These are phyloP conservation scores for Amphiduros pacificus DNA, from an alignment of 2,888 invertebrate genomes.

Conservation along the genomic window DNA sequence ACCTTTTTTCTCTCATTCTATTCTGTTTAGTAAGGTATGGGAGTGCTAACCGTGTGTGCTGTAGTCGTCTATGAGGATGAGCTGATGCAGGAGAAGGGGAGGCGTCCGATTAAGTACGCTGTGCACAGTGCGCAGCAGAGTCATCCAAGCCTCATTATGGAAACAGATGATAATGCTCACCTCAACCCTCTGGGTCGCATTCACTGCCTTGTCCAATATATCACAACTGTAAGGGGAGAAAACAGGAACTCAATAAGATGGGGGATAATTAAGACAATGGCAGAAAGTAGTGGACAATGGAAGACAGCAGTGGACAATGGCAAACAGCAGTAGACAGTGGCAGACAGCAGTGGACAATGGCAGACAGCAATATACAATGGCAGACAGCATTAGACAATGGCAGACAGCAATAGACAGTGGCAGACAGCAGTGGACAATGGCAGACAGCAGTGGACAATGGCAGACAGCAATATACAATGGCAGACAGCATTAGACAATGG, in stretches of 20 bases:
- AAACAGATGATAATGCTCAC: conserved; percentile 25
- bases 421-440: no score
- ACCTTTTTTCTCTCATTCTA: no score
- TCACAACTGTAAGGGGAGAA: no score
- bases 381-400: neutral
- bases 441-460: no score
- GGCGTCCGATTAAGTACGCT: conserved; percentile 16
- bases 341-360: neutral
- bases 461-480: no score
- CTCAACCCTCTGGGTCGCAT: no score
- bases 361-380: no score
- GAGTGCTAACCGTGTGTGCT: conserved; percentile 23
- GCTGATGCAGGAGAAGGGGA: conserved; percentile 13
- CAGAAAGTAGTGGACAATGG: neutral
- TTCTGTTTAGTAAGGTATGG: no score
- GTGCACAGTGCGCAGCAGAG: conserved; percentile 22
- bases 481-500: no score
- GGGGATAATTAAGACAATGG: no score
- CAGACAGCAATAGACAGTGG: neutral
- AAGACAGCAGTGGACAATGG: neutral
- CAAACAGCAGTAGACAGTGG: neutral
- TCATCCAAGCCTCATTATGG: conserved; percentile 25
- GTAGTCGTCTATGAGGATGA: conserved; percentile 24
- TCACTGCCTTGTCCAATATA: no score
- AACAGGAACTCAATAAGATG: no score